Conservation (phyloP, 2,797 vertebrate genomes). For the Danio tinwini region DNA sequence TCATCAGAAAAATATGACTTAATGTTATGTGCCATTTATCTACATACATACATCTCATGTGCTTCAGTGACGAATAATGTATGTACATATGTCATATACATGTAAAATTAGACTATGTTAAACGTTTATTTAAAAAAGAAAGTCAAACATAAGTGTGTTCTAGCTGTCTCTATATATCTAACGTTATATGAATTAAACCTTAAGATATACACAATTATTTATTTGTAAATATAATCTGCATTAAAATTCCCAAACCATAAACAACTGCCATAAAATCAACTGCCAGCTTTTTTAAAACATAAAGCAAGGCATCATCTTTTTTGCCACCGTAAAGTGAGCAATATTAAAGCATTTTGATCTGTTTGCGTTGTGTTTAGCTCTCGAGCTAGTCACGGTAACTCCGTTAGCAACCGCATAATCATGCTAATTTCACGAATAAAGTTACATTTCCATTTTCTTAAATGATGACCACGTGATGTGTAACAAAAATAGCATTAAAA, state of each 20-base stretch:
- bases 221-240: neutral
- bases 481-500: neutral
- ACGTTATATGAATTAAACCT: too few relatives aligned
- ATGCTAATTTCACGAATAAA: slow-evolving; percentile 34
- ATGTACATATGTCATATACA: neutral
- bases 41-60: neutral
- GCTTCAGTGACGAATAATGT: neutral
- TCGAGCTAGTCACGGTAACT: slow-evolving; percentile 27
- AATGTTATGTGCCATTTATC: neutral
- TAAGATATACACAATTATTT: too few relatives aligned
- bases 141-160: neutral
- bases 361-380: slow-evolving; percentile 24
- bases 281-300: neutral
- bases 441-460: neutral
- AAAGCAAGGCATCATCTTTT: neutral
- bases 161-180: neutral
- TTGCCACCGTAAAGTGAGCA: neutral
- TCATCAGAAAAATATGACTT: neutral
- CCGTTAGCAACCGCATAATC: slow-evolving; percentile 10
- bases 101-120: too few relatives aligned
- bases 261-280: neutral
- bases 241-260: neutral
- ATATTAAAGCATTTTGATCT: neutral
- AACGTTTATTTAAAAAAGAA: neutral
- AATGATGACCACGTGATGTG: neutral